Evolutionary conservation across 2,113 vertebrate genomes (phyloP).

Genomic region (Neolamprologus brichardi): DNA sequence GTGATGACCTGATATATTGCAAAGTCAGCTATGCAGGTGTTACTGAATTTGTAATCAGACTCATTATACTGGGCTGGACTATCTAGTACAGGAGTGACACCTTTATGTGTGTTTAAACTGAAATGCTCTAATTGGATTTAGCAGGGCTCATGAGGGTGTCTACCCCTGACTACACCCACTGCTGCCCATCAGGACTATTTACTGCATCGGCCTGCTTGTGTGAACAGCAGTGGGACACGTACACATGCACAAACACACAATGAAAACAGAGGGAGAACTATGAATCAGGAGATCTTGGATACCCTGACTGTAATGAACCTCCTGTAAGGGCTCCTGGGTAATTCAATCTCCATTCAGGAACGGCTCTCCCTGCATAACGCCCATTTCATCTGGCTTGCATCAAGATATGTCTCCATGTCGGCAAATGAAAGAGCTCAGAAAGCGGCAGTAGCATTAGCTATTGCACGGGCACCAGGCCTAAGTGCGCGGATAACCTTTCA

Average conservation of each 20-base stretch:
- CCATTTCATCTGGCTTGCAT: constrained; percentile 31
- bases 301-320: constrained; percentile 35
- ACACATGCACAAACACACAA: neutral
- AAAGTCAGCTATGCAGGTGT: neutral
- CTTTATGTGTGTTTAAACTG: constrained; percentile 20
- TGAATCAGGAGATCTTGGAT: constrained; percentile 33
- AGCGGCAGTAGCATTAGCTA: constrained; percentile 20
- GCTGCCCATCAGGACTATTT: constrained; percentile 43
- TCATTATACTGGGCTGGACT: neutral
- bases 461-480: constrained; percentile 26
- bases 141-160: constrained; percentile 18
- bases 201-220: constrained; percentile 16
- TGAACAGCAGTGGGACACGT: neutral
- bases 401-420: constrained; percentile 3
- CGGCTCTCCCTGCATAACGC: constrained; percentile 1
- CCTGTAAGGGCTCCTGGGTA: constrained; percentile 33
- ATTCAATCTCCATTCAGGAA: constrained; percentile 52
- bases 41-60: neutral
- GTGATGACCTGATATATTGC: neutral
- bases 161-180: constrained; percentile 28
- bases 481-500: constrained; percentile 48
- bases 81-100: neutral
- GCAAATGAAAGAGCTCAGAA: neutral
- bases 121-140: constrained; percentile 45
- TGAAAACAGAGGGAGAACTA: neutral